A percentile compares a stretch with the other conserved stretches of the same genome.
Conservation (phyloP, 2,113 vertebrate genomes). For the Melanerpes aurifrons region DNA sequence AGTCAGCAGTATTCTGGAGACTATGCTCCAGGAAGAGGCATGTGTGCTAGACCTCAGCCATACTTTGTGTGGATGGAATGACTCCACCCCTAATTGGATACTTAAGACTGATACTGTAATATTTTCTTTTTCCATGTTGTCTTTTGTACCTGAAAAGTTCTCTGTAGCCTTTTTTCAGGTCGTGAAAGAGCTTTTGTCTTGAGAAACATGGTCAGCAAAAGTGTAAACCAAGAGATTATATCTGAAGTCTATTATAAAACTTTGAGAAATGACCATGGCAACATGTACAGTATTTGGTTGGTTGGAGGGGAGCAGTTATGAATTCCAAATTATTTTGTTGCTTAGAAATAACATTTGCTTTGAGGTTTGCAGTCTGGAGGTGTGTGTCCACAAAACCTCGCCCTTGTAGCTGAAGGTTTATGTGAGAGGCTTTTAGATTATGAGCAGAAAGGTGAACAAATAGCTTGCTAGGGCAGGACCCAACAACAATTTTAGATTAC, state of each 20-base stretch:
- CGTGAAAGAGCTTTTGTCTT: not conserved
- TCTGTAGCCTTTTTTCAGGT: not conserved
- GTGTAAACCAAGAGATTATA: not conserved
- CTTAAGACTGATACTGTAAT: not conserved
- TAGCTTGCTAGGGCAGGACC: not conserved
- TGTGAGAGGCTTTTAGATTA: not conserved
- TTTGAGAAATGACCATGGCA: not conserved
- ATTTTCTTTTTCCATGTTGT: not conserved
- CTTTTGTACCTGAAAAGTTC: not conserved
- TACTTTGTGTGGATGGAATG: not conserved
- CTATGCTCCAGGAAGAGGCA: not conserved
- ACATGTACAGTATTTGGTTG: not conserved
- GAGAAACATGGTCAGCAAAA: not conserved
- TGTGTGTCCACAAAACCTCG: not conserved
- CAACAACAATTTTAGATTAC: not conserved
- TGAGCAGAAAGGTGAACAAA: not conserved
- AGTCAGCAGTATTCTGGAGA: not conserved
- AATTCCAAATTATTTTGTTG: not conserved
- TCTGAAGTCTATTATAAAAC: not conserved
- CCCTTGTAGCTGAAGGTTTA: not conserved
- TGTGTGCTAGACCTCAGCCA: accelerated
- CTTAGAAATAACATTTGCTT: not conserved
- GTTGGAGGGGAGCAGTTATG: not conserved
- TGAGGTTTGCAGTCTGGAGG: not conserved
- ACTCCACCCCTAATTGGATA: not conserved